Evolutionary conservation across 2,888 invertebrate genomes (phyloP).

Genomic region (Eumerus sabulonum): DNA sequence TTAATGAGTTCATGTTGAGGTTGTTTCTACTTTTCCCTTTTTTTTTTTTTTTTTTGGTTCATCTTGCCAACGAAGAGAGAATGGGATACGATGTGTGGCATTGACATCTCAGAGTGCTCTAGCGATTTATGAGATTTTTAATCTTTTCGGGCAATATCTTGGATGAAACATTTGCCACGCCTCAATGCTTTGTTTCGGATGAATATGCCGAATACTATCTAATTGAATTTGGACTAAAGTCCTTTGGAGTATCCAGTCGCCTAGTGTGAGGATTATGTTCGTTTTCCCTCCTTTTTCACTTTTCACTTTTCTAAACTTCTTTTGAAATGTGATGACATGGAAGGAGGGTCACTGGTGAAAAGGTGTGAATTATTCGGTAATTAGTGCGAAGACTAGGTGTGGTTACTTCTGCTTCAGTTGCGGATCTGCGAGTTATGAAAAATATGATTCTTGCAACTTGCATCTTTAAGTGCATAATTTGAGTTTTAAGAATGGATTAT

Average conservation of each 20-base stretch:
- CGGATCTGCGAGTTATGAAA: background rate
- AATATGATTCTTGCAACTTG: background rate
- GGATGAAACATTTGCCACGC: slow-evolving; percentile 44
- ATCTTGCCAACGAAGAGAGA: background rate
- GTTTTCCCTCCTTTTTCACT: background rate
- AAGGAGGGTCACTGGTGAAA: background rate
- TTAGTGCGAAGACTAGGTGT: background rate
- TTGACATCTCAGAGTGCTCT: slow-evolving; percentile 56
- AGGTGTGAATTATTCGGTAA: slow-evolving; percentile 7
- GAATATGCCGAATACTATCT: background rate
- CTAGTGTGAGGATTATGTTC: slow-evolving; percentile 46
- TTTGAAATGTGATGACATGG: too few species aligned
- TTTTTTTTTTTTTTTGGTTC: background rate
- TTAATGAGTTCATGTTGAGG: slow-evolving; percentile 66
- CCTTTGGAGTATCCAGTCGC: slow-evolving; percentile 17
- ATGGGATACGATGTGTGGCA: slow-evolving; percentile 20
- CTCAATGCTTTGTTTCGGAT: slow-evolving; percentile 43
- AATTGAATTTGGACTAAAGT: slow-evolving; percentile 28
- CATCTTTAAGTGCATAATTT: slow-evolving; percentile 6
- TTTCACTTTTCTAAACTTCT: background rate
- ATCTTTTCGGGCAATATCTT: slow-evolving; percentile 5
- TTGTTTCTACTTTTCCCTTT: slow-evolving; percentile 22
- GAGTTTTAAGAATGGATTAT: background rate
- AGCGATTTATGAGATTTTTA: slow-evolving; percentile 53
- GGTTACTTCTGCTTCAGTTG: slow-evolving; percentile 22